Evolutionary conservation across 2,888 invertebrate species (phyloP).

Genomic region (Germaria angustata): DNA sequence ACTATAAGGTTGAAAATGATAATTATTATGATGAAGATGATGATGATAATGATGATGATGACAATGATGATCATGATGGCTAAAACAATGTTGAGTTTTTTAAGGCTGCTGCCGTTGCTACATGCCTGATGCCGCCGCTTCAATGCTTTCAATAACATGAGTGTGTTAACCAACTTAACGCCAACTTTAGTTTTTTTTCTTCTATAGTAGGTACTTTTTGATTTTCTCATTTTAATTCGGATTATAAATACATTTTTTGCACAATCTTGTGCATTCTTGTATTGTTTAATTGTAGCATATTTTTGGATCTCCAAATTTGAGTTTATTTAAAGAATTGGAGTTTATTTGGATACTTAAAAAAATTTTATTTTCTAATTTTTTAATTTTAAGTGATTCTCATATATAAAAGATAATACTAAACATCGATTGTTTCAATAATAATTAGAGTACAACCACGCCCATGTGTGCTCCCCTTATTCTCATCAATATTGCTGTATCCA

Average conservation of each 20-base stretch:
- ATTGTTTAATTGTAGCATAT: constrained; percentile 20
- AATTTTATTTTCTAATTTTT: too few relatives aligned
- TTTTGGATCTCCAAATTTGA: constrained; percentile 4
- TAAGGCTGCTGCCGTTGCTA: constrained; percentile 26
- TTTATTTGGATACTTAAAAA: too few relatives aligned
- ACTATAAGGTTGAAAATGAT: constrained; percentile 18
- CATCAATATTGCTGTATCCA: too few relatives aligned
- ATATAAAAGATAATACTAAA: too few relatives aligned
- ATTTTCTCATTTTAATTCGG: background rate
- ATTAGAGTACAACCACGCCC: too few relatives aligned
- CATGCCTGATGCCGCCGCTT: constrained; percentile 14
- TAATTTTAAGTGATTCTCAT: too few relatives aligned
- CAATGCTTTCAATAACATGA: constrained; percentile 51
- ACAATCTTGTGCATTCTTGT: constrained; percentile 6
- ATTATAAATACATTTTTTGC: constrained; percentile 3
- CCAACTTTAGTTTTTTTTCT: constrained; percentile 47
- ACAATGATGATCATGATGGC: constrained; percentile 26
- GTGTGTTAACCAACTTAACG: constrained; percentile 66
- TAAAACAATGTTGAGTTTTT: constrained; percentile 26
- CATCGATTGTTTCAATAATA: too few relatives aligned
- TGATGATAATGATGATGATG: constrained; percentile 23
- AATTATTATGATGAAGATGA: background rate
- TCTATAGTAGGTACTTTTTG: background rate
- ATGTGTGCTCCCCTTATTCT: too few relatives aligned
- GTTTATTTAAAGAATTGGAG: background rate